Evolutionary conservation across 1,140 invertebrate species (phyloP).

Genomic region (Oscheius sp.): DNA sequence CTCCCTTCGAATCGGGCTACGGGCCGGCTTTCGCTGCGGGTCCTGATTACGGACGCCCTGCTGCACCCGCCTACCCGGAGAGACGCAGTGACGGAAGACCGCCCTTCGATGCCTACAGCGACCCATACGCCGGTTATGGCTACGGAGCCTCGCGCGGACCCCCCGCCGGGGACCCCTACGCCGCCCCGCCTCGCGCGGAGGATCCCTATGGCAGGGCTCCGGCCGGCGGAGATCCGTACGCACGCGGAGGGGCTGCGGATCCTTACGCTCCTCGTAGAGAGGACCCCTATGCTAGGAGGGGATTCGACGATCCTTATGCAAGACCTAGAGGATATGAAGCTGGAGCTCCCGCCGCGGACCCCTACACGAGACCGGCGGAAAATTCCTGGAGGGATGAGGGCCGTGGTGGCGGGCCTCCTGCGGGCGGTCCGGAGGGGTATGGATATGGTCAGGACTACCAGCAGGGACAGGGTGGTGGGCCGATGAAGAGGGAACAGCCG

Average conservation of each 20-base stretch:
- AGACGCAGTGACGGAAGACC: no score
- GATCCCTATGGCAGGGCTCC: slow-evolving; percentile 12
- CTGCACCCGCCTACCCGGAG: not conserved
- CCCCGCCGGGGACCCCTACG: slow-evolving; percentile 4
- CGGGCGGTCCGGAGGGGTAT: slow-evolving; percentile 1
- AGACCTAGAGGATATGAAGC: not conserved
- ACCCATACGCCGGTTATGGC: not conserved
- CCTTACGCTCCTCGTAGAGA: not conserved
- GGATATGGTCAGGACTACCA: not conserved
- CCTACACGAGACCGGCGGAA: not conserved
- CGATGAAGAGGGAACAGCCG: not conserved
- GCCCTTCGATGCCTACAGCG: not conserved
- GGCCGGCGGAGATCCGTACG: not conserved
- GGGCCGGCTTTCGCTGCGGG: not conserved
- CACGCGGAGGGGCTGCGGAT: not conserved
- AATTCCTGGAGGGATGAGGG: not conserved
- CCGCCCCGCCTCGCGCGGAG: not conserved
- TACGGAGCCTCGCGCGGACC: not conserved
- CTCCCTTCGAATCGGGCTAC: not conserved
- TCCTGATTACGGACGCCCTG: not conserved
- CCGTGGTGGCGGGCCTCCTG: not conserved
- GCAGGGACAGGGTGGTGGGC: not conserved
- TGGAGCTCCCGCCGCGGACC: not conserved
- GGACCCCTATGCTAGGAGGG: slow-evolving; percentile 5
- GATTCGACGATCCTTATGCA: slow-evolving; percentile 2